Conservation (phyloP, 2,888 invertebrate species). For the Nebria brevicollis region DNA sequence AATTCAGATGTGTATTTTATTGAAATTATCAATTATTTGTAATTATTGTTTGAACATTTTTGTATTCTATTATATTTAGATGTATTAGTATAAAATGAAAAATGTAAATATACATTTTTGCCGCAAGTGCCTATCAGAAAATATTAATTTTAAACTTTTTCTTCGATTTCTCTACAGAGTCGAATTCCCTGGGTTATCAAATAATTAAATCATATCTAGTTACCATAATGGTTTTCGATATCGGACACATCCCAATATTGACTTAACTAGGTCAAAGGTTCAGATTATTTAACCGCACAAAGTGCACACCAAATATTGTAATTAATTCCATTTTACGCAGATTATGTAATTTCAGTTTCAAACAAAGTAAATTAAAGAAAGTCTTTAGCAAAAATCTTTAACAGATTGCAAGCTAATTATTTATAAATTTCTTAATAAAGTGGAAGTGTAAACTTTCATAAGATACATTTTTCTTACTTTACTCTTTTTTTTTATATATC, state of each 20-base stretch:
- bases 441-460: no score
- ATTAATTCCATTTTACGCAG: background rate
- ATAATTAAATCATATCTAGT: slow-evolving; percentile 1
- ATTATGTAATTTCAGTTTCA: background rate
- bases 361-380: background rate
- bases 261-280: slow-evolving; percentile 1
- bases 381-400: no score
- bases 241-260: background rate
- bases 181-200: background rate
- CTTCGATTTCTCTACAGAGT: background rate
- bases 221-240: background rate
- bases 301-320: background rate
- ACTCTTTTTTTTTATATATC: no score
- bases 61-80: no score
- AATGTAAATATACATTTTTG: background rate
- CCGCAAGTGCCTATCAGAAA: background rate
- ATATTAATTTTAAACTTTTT: slow-evolving; percentile 1
- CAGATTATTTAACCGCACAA: background rate
- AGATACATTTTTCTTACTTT: no score
- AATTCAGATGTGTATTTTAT: no score
- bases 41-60: no score
- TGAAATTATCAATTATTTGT: no score
- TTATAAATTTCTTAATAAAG: no score
- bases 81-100: no score
- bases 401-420: no score